Evolutionary conservation across 2,888 invertebrate genomes (phyloP).

Genomic region (Drymonia ruficornis): DNA sequence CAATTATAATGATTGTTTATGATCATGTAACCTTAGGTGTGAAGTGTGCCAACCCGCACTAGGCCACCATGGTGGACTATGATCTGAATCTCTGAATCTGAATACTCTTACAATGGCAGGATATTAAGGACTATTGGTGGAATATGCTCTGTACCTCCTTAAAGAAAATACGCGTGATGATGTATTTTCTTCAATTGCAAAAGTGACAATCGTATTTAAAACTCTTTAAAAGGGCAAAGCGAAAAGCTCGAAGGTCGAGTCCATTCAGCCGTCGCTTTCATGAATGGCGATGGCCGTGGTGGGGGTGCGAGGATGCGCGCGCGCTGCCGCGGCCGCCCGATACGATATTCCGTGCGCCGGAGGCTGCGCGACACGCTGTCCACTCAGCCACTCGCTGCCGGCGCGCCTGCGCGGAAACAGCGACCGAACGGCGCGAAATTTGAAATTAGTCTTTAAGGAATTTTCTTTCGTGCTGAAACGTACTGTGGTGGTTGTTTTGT

Average conservation of each 20-base stretch:
- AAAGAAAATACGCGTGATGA: too few species aligned
- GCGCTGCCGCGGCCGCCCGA: constrained; percentile 48
- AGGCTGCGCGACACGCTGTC: constrained; percentile 57
- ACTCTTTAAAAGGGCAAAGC: constrained; percentile 14
- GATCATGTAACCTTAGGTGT: too few species aligned
- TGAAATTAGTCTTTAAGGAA: constrained; percentile 45
- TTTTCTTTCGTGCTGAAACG: constrained; percentile 51
- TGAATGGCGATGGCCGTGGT: constrained; percentile 67
- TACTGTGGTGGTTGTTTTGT: constrained; percentile 58
- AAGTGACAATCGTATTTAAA: too few species aligned
- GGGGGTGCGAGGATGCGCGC: constrained; percentile 64
- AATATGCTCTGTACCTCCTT: too few species aligned
- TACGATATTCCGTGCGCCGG: constrained; percentile 51
- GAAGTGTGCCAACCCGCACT: too few species aligned
- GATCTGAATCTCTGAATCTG: too few species aligned
- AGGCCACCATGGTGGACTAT: too few species aligned
- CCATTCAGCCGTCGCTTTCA: constrained; percentile 70
- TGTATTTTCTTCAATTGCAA: too few species aligned
- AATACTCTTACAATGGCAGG: too few species aligned
- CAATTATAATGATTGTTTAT: too few species aligned
- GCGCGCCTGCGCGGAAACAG: constrained; percentile 63
- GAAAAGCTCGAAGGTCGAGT: constrained; percentile 29
- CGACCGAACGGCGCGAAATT: constrained; percentile 66
- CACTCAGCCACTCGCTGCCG: constrained; percentile 47
- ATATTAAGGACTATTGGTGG: too few species aligned